These are phyloP conservation scores for Actinia tenebrosa DNA, from an alignment of 64 coral and sea anemone genomes.

Conservation along the genomic window DNA sequence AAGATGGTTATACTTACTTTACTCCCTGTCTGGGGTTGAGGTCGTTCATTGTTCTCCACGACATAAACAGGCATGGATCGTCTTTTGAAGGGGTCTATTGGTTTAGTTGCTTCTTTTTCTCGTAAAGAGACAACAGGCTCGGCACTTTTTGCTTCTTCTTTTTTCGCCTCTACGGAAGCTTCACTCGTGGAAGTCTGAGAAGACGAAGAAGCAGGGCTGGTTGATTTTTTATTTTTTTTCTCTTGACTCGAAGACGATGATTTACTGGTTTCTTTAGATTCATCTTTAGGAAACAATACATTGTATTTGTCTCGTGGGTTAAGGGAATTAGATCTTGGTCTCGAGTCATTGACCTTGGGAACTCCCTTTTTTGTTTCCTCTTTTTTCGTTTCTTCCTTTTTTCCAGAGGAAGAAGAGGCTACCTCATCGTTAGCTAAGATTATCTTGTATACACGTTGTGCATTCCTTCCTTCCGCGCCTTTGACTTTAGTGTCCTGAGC, in stretches of 20 bases:
- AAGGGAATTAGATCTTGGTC: background rate
- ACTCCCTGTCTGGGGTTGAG: background rate
- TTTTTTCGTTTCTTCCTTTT: background rate
- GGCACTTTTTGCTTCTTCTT: background rate
- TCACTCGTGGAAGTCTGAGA: background rate
- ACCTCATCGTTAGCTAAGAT: background rate
- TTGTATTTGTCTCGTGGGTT: conserved; percentile 4
- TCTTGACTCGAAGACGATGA: background rate
- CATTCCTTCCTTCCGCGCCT: background rate
- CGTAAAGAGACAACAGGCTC: background rate
- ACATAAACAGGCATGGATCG: conserved; percentile 40
- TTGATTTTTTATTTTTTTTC: background rate
- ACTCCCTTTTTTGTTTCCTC: background rate
- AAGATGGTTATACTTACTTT: background rate
- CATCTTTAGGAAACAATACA: background rate
- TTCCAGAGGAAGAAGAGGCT: background rate
- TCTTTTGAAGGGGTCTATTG: conserved; percentile 21
- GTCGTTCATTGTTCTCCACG: conserved; percentile 18
- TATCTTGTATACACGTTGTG: background rate
- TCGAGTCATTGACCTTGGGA: background rate
- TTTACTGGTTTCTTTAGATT: background rate
- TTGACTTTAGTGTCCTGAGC: background rate
- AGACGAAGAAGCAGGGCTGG: background rate
- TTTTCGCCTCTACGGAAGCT: background rate
- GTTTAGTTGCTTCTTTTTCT: background rate